Conservation (phyloP, 2,888 invertebrate genomes). For the Prosapia bicincta region DNA sequence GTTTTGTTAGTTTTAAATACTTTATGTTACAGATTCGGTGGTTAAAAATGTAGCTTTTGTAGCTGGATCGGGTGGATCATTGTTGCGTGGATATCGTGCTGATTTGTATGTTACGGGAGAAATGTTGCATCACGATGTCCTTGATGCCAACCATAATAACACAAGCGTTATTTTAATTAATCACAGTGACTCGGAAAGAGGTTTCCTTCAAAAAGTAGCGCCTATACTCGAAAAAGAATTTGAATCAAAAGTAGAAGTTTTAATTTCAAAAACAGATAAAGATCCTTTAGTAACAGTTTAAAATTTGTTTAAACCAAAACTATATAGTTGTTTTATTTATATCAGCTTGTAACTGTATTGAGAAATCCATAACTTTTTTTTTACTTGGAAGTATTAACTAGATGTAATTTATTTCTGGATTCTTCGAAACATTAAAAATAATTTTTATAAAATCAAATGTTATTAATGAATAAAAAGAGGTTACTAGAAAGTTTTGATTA, state of each 20-base stretch:
- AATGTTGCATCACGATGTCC: constrained; percentile 92
- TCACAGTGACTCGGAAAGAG: constrained; percentile 92
- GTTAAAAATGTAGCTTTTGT: constrained; percentile 73
- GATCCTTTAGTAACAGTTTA: constrained; percentile 61
- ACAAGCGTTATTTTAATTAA: constrained; percentile 67
- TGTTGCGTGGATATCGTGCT: constrained; percentile 66
- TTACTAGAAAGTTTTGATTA: too few species aligned
- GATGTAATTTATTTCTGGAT: too few species aligned
- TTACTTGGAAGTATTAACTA: too few species aligned
- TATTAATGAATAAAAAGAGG: too few species aligned
- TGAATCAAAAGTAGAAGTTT: constrained; percentile 49
- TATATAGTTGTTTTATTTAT: too few species aligned
- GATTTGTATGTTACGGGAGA: constrained; percentile 88
- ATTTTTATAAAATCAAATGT: too few species aligned
- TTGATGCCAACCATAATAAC: constrained; percentile 79
- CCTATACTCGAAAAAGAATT: constrained; percentile 40
- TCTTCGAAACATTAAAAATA: too few species aligned
- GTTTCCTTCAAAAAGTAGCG: constrained; percentile 67
- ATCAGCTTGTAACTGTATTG: too few species aligned
- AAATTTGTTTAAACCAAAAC: too few species aligned
- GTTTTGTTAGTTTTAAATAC: too few species aligned
- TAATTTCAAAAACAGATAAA: constrained; percentile 67
- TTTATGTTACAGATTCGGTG: constrained; percentile 48
- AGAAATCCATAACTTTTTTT: too few species aligned
- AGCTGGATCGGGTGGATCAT: constrained; percentile 83